Percentiles rank a stretch among this genome's conserved stretches.
Evolutionary conservation across 2,113 vertebrate species (phyloP).

Genomic region (Phaethornis superciliosus): DNA sequence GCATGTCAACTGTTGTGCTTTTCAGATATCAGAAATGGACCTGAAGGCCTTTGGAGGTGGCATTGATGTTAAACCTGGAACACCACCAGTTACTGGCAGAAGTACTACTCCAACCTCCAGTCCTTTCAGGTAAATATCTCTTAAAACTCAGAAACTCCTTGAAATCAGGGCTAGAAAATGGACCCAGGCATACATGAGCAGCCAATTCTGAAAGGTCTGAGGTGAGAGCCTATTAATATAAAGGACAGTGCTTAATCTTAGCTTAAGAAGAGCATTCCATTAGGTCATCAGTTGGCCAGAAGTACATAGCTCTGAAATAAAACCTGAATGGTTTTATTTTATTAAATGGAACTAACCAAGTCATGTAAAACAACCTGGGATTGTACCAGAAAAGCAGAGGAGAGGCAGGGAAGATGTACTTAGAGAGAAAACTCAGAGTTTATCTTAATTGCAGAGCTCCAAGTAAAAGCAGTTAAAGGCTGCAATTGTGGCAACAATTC

Average conservation of each 20-base stretch:
- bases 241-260: neutral
- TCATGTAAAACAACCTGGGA: neutral
- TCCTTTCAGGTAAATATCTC: constrained; percentile 88
- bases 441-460: neutral
- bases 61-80: constrained; percentile 96
- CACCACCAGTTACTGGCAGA: constrained; percentile 88
- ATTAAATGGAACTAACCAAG: neutral
- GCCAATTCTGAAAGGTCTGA: neutral
- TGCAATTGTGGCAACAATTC: neutral
- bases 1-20: neutral
- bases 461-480: neutral
- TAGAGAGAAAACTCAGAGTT: neutral
- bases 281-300: neutral
- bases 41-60: constrained; percentile 92
- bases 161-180: constrained; percentile 10
- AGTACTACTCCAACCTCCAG: constrained; percentile 96
- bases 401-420: neutral
- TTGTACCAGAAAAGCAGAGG: neutral
- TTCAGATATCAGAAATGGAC: constrained; percentile 95
- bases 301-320: neutral
- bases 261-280: neutral
- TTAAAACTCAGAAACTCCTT: constrained; percentile 25
- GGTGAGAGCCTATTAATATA: neutral
- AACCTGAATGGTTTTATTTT: neutral
- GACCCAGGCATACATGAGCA: neutral